Evolutionary conservation across 2,888 invertebrate species (phyloP).

Genomic region (Drosophila mimetica): DNA sequence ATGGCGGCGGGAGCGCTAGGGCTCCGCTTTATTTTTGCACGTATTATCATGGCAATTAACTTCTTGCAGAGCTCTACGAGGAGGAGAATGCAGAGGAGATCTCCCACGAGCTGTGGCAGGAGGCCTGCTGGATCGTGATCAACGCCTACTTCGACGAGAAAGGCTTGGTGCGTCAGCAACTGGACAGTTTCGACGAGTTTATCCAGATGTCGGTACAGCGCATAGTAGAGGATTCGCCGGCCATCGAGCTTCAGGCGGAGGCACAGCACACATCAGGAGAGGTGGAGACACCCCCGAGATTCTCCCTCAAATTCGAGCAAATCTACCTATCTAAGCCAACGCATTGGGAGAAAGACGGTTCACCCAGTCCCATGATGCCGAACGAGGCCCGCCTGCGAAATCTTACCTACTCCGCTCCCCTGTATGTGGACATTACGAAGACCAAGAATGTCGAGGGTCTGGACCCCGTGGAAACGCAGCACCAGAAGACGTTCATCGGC

Average conservation of each 20-base stretch:
- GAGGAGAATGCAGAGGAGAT: constrained; percentile 97
- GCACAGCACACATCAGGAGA: constrained; percentile 98
- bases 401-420: constrained; percentile 98
- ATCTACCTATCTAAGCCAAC: constrained; percentile 99
- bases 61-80: constrained; percentile 86
- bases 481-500: constrained; percentile 90
- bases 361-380: constrained; percentile 99
- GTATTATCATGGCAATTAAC: not conserved
- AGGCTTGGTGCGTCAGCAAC: constrained; percentile 98
- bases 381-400: constrained; percentile 99
- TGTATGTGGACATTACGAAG: constrained; percentile 99
- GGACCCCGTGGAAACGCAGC: constrained; percentile 93
- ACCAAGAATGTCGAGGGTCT: constrained; percentile 96
- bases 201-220: constrained; percentile 99
- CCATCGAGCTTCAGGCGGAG: constrained; percentile 98
- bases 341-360: constrained; percentile 99
- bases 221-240: constrained; percentile 99
- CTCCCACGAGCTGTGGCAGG: constrained; percentile 99
- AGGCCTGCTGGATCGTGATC: constrained; percentile 99
- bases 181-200: constrained; percentile 99
- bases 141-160: constrained; percentile 99
- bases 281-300: constrained; percentile 95
- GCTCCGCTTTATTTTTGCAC: constrained; percentile 5
- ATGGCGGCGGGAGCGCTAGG: constrained; percentile 61
- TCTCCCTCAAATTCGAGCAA: constrained; percentile 98